A percentile compares a stretch with the other conserved stretches of the same genome.
Conservation (phyloP, 1,140 invertebrate genomes). For the Ceratina japonica region DNA sequence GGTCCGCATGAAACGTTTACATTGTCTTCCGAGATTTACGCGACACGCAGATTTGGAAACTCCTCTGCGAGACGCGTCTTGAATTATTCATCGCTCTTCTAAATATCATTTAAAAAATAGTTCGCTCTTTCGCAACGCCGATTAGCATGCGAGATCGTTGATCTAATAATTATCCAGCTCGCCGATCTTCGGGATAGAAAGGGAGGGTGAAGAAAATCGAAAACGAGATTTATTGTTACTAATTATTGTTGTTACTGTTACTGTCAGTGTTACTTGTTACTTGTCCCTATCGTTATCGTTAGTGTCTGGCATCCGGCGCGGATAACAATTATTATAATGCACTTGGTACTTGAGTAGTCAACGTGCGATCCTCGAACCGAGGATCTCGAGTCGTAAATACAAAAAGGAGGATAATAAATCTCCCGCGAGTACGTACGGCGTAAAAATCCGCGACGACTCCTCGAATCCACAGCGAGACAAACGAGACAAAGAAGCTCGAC, state of each 20-base stretch:
- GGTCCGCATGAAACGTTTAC: slow-evolving; percentile 26
- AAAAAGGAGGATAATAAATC: slow-evolving; percentile 18
- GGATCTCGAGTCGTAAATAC: background rate
- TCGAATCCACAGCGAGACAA: background rate
- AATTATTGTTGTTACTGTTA: slow-evolving; percentile 60
- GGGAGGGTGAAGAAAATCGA: background rate
- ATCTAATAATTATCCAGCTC: no score
- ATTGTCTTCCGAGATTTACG: background rate
- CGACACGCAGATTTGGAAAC: slow-evolving; percentile 18
- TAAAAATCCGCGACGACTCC: background rate
- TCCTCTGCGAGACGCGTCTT: background rate
- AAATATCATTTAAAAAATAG: background rate
- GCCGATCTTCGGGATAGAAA: background rate
- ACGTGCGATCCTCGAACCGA: slow-evolving; percentile 13
- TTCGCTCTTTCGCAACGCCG: no score
- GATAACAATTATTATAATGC: slow-evolving; percentile 58
- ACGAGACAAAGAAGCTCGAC: background rate
- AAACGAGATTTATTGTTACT: slow-evolving; percentile 34
- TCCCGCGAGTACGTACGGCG: no score
- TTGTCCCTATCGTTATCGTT: slow-evolving; percentile 67
- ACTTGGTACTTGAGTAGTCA: slow-evolving; percentile 10
- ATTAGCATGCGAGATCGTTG: background rate
- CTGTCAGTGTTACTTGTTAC: slow-evolving; percentile 54
- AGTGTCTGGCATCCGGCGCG: slow-evolving; percentile 57
- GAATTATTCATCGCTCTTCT: slow-evolving; percentile 1